Evolutionary conservation across 2,797 vertebrate species (phyloP), one percentile per base, ranked within the genome.

Genomic region (Nyctalus aviator): DNA sequence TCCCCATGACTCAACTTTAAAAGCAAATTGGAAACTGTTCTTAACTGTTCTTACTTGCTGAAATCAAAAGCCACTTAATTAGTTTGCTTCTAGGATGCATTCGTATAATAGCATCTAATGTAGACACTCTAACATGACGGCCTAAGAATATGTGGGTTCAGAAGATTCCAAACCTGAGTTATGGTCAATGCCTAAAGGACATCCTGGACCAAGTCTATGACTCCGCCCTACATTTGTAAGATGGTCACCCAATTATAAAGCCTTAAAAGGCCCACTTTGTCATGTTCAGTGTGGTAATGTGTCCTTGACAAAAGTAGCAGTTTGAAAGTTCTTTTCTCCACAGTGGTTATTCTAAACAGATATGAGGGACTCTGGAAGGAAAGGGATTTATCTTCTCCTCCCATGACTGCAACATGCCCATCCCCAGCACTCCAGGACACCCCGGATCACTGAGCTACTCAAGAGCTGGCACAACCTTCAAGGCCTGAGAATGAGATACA

Each of bases 41-140:
- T 97, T 96, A 97, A 96, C 96, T 92, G 75, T 96, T 97, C 93
- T 96, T 96, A 97, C 93, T 98, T 92, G 93, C 91, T 97, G 96
- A 98, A 97, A 97, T 97, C 95, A 97, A 97, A 98, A 97, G 97
- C 93, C 96, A 96, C 96, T 97, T 98, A 97, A 98, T 98, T 98
- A 97, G 93, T 96, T 95, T 95, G 96, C 89, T 96, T 96, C 94
- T 95, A 96, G 95, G 97, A 97, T 97, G 92, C 81, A 94, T 95
- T 93, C 90, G 95, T 95, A 96, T 94, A 96, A 97, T 84, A 95
- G 91, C 90, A 53, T 94, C 90, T 77, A 91, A 97, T 94, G 94
- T 83, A 96, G 97, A 96, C 75, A 96, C 71, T 53, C 27, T 93
- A 95, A 97, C 97, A 97, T 30, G 76, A 92, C 93, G 84, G 85